A percentile compares a stretch with the other conserved stretches of the same genome.
phyloP scores from a whole-genome alignment of 2,797 vertebrate species.

The Myotis planiceps region DNA sequence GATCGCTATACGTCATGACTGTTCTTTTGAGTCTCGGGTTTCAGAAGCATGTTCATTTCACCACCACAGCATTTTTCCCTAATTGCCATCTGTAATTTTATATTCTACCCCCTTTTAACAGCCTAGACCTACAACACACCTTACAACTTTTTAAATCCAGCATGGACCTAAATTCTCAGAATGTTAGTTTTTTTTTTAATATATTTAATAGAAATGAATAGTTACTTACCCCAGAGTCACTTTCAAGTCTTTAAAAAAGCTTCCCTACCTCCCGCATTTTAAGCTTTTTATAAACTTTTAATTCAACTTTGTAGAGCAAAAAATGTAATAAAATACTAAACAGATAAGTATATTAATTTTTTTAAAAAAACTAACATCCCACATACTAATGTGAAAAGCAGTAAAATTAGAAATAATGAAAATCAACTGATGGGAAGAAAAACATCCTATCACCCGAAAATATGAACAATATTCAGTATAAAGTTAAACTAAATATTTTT shows the following conservation, averaged over 20 bases:
- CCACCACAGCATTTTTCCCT: conserved; percentile 67
- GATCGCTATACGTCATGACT: neutral
- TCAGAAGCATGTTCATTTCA: conserved; percentile 72
- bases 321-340: neutral
- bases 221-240: neutral
- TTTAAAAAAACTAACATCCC: neutral
- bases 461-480: conserved; percentile 8
- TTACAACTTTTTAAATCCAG: conserved; percentile 73
- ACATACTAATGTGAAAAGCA: conserved; percentile 24
- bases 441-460: neutral
- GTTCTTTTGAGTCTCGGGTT: conserved; percentile 61
- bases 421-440: conserved; percentile 1
- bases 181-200: conserved; percentile 23
- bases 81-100: conserved; percentile 71
- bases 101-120: conserved; percentile 63
- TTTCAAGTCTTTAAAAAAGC: neutral
- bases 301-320: conserved; percentile 18
- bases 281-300: neutral
- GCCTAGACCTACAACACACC: conserved; percentile 52
- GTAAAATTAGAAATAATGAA: conserved; percentile 38
- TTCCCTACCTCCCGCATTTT: neutral
- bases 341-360: neutral
- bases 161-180: conserved; percentile 62
- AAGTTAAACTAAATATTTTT: conserved; percentile 28
- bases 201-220: neutral